Percentiles rank a stretch among this genome's conserved stretches.
Evolutionary conservation across 2,888 invertebrate species (phyloP).

Genomic region (Erebia palarica): DNA sequence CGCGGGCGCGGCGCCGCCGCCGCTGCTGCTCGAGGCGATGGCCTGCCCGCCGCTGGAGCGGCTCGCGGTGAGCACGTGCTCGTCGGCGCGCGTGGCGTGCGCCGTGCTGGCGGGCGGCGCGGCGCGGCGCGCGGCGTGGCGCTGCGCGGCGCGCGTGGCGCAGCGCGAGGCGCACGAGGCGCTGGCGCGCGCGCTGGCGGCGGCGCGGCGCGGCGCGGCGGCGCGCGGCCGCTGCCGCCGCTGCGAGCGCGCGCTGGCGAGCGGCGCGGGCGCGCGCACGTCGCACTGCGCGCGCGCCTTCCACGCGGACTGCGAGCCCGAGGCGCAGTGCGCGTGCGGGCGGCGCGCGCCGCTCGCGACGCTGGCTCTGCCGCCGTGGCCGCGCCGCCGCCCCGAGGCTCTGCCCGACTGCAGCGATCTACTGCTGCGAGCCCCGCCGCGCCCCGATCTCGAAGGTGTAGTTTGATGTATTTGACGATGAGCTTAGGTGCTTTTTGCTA

Average conservation of each 20-base stretch:
- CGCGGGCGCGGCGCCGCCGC: conserved; percentile 52
- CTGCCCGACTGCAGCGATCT: conserved; percentile 54
- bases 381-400: conserved; percentile 43
- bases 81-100: conserved; percentile 52
- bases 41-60: conserved; percentile 61
- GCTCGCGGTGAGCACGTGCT: conserved; percentile 52
- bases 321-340: conserved; percentile 61
- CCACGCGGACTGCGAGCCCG: conserved; percentile 59
- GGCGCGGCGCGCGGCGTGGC: conserved; percentile 50
- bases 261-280: conserved; percentile 51
- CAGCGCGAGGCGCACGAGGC: conserved; percentile 58
- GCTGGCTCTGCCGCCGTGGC: conserved; percentile 44
- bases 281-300: conserved; percentile 67
- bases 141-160: conserved; percentile 49
- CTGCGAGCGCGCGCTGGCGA: conserved; percentile 55
- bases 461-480: conserved; percentile 37
- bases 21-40: conserved; percentile 62
- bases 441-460: conserved; percentile 71
- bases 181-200: conserved; percentile 58
- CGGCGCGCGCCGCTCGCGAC: conserved; percentile 48
- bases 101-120: conserved; percentile 50
- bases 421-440: conserved; percentile 65
- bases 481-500: neutral
- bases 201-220: conserved; percentile 58
- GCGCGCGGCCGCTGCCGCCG: conserved; percentile 63